These are phyloP conservation scores for Acanthoscelides obtectus DNA, from an alignment of 2,888 invertebrate genomes.

Conservation along the genomic window DNA sequence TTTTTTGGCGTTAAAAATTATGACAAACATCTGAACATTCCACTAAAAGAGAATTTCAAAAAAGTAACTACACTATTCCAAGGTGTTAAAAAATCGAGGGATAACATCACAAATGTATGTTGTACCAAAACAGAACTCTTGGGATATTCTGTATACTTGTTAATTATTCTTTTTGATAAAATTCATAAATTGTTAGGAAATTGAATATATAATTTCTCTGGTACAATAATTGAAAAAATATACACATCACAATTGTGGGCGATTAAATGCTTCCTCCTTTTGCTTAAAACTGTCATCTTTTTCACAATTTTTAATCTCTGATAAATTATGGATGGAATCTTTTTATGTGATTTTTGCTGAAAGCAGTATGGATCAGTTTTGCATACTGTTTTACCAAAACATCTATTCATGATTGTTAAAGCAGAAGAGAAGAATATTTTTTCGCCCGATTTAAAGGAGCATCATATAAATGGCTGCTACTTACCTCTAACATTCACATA, in stretches of 20 bases:
- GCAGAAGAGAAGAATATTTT: not conserved
- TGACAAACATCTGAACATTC: too few relatives aligned
- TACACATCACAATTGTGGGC: not conserved
- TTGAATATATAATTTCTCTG: not conserved
- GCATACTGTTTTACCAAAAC: too few relatives aligned
- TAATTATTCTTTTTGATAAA: not conserved
- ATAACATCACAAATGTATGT: too few relatives aligned
- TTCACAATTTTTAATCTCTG: too few relatives aligned
- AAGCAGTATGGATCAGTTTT: too few relatives aligned
- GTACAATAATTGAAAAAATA: not conserved
- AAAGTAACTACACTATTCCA: too few relatives aligned
- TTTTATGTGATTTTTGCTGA: too few relatives aligned
- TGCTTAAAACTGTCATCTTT: not conserved
- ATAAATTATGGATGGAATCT: too few relatives aligned
- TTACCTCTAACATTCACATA: not conserved
- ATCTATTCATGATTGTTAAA: not conserved
- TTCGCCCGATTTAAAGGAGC: not conserved
- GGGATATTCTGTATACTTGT: not conserved
- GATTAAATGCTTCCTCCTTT: not conserved
- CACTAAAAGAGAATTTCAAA: too few relatives aligned
- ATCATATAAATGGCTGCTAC: not conserved
- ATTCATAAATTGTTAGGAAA: not conserved
- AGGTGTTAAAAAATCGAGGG: too few relatives aligned
- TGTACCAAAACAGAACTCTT: too few relatives aligned
- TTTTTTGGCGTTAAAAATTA: too few relatives aligned